Evolutionary conservation across 2,113 vertebrate species (phyloP).

Genomic region (Grus americana): DNA sequence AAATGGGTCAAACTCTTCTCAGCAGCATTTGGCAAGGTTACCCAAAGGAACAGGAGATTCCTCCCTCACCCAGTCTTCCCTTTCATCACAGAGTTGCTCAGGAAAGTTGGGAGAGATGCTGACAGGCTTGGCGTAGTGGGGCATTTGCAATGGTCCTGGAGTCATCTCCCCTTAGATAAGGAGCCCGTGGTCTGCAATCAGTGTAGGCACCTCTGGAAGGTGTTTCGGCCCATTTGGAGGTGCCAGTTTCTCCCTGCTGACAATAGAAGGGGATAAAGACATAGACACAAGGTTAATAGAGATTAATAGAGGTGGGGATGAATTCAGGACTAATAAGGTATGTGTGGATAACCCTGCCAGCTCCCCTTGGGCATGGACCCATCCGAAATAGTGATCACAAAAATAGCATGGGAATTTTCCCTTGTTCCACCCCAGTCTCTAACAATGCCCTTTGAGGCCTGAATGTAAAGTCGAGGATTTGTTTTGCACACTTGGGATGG

Average conservation of each 20-base stretch:
- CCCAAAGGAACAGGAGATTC: not conserved
- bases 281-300: not conserved
- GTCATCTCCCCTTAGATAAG: not conserved
- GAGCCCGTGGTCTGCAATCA: fast-evolving
- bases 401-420: not conserved
- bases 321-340: not conserved
- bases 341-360: not conserved
- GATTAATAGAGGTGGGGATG: not conserved
- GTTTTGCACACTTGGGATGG: constrained; percentile 59
- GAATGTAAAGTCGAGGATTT: constrained; percentile 55
- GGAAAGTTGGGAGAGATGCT: not conserved
- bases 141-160: not conserved
- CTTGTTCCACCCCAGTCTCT: not conserved
- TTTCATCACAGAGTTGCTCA: not conserved
- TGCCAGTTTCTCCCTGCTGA: not conserved
- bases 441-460: not conserved
- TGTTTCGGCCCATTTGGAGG: not conserved
- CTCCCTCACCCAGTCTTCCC: not conserved
- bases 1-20: not conserved
- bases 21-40: not conserved
- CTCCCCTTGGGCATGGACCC: not conserved
- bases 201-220: not conserved
- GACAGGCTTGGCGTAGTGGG: fast-evolving
- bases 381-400: not conserved
- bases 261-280: not conserved